Conservation (phyloP, 1,140 invertebrate genomes). For the Pseudobourletiella spinata region DNA sequence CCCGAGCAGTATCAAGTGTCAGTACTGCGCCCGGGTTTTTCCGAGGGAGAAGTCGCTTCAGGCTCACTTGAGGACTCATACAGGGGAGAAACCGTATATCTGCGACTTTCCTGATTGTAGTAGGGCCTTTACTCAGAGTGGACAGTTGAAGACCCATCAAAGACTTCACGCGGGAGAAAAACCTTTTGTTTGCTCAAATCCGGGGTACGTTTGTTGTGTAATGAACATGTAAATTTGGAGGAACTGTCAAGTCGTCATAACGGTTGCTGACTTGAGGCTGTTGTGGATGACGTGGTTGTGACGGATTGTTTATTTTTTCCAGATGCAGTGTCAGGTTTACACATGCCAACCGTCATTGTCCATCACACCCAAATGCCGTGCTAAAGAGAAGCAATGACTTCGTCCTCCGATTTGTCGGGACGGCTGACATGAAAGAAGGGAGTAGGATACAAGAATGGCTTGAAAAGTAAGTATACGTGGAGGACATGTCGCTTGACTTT, state of each 20-base stretch:
- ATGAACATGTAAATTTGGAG: no score
- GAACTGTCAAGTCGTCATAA: no score
- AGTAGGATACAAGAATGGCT: conserved; percentile 51
- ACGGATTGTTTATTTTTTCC: conserved; percentile 31
- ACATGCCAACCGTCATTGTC: conserved; percentile 70
- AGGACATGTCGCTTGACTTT: conserved; percentile 1
- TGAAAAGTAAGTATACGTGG: conserved; percentile 47
- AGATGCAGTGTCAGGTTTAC: conserved; percentile 59
- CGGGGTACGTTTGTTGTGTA: conserved; percentile 52
- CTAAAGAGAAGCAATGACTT: conserved; percentile 50
- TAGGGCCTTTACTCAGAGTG: conserved; percentile 70
- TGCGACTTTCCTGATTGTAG: conserved; percentile 70
- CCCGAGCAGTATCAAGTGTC: conserved; percentile 62
- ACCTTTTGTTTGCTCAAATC: conserved; percentile 62
- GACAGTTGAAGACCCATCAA: conserved; percentile 74
- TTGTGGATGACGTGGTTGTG: no score
- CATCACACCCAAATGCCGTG: conserved; percentile 52
- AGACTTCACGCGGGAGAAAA: conserved; percentile 69
- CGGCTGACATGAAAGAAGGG: conserved; percentile 46
- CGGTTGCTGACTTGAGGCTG: neutral
- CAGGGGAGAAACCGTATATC: conserved; percentile 66
- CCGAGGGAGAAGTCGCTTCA: conserved; percentile 70
- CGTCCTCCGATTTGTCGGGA: conserved; percentile 46
- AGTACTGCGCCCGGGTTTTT: conserved; percentile 64
- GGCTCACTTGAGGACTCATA: conserved; percentile 71